A percentile compares a stretch with the other conserved stretches of the same genome.
These are phyloP conservation scores for Drosophila biarmipes DNA, from an alignment of 1,140 invertebrate genomes.

Conservation along the genomic window DNA sequence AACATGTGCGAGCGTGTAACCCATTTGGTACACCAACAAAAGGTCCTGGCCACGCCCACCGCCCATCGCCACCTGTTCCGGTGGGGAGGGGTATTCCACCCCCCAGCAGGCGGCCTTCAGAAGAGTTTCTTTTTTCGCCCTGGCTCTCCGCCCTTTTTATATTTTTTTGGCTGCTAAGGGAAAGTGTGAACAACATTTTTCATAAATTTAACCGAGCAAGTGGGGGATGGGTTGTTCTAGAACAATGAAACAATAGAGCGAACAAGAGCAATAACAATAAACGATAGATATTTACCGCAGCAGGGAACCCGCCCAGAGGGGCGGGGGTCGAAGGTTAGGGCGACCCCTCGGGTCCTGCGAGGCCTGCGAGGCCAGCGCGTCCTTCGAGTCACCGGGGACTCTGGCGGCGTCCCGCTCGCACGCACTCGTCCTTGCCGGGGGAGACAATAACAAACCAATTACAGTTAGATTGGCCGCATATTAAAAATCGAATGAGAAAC, in stretches of 20 bases:
- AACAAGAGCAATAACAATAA: conserved; percentile 83
- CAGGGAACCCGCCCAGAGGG: conserved; percentile 45
- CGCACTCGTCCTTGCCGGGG: conserved; percentile 49
- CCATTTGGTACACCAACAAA: conserved; percentile 71
- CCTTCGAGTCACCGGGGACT: conserved; percentile 17
- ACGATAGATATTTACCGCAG: conserved; percentile 82
- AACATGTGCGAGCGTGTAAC: conserved; percentile 75
- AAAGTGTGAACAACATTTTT: conserved; percentile 84
- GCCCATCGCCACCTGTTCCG: conserved; percentile 36
- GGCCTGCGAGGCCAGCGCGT: conserved; percentile 11
- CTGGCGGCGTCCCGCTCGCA: conserved; percentile 22
- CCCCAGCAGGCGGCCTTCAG: conserved; percentile 44
- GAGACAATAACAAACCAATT: conserved; percentile 84
- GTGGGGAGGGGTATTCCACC: background rate
- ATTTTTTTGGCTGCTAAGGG: conserved; percentile 12
- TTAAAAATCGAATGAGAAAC: conserved; percentile 85
- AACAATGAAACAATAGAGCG: conserved; percentile 77
- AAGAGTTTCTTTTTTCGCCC: background rate
- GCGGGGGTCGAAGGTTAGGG: conserved; percentile 8
- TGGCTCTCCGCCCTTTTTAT: background rate
- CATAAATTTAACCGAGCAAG: conserved; percentile 81
- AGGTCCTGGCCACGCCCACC: conserved; percentile 10
- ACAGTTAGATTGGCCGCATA: conserved; percentile 85
- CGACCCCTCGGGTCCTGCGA: conserved; percentile 28
- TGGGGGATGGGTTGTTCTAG: conserved; percentile 3